Evolutionary conservation across 1,140 invertebrate species (phyloP).

Genomic region (Papilio aristodemus): DNA sequence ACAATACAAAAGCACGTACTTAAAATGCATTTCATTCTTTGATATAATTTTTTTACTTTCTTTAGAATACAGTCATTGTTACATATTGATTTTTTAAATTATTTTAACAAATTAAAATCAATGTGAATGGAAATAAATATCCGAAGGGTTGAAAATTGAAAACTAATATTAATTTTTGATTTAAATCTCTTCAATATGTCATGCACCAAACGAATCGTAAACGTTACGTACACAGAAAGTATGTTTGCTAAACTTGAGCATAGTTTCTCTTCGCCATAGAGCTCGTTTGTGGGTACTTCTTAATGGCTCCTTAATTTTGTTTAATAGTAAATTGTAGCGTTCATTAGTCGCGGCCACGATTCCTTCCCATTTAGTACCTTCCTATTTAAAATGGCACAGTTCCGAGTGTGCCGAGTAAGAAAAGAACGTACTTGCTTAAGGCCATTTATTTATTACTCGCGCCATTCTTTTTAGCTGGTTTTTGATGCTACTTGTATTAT

Average conservation of each 20-base stretch:
- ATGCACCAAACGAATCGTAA: slow-evolving; percentile 21
- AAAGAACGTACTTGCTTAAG: slow-evolving; percentile 9
- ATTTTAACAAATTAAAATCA: too few relatives aligned
- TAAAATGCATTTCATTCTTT: too few relatives aligned
- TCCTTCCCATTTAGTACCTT: slow-evolving; percentile 28
- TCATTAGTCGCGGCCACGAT: slow-evolving; percentile 34
- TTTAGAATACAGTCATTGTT: too few relatives aligned
- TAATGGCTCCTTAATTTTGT: slow-evolving; percentile 36
- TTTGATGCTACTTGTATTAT: too few relatives aligned
- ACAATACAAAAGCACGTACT: too few relatives aligned
- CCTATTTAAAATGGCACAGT: slow-evolving; percentile 32
- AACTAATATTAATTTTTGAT: not conserved
- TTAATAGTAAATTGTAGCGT: slow-evolving; percentile 35
- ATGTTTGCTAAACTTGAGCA: slow-evolving; percentile 26
- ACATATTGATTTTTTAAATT: too few relatives aligned
- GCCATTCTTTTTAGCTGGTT: not conserved
- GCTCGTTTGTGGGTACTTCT: slow-evolving; percentile 35
- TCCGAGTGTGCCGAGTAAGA: slow-evolving; percentile 1
- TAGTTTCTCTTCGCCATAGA: slow-evolving; percentile 28
- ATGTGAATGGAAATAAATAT: too few relatives aligned
- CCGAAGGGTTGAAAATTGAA: too few relatives aligned
- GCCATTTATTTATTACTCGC: slow-evolving; percentile 2
- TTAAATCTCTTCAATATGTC: not conserved
- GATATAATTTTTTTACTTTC: too few relatives aligned
- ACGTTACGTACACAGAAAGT: slow-evolving; percentile 9